These are phyloP conservation scores for Perca schrenkii DNA, from an alignment of 2,113 vertebrate genomes.

Conservation along the genomic window DNA sequence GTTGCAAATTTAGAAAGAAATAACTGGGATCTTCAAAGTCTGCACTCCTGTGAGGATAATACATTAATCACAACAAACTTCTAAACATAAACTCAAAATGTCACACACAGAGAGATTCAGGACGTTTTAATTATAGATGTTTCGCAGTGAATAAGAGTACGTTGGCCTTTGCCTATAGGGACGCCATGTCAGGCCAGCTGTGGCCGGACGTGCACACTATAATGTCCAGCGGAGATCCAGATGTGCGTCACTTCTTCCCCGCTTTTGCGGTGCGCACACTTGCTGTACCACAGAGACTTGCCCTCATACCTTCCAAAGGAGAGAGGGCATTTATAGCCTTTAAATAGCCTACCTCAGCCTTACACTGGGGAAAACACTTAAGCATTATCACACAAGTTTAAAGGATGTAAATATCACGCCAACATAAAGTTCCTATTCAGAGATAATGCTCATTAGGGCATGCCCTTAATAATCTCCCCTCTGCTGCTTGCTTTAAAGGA, in stretches of 20 bases:
- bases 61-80: neutral
- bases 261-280: constrained; percentile 63
- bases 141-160: constrained; percentile 13
- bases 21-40: neutral
- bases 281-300: constrained; percentile 61
- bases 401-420: constrained; percentile 29
- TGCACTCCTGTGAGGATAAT: neutral
- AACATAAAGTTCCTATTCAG: constrained; percentile 5
- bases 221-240: constrained; percentile 77
- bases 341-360: constrained; percentile 50
- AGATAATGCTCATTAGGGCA: neutral
- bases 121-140: constrained; percentile 29
- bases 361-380: constrained; percentile 22
- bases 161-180: constrained; percentile 42
- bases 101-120: neutral
- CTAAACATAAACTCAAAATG: constrained; percentile 2
- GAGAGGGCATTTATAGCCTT: constrained; percentile 47
- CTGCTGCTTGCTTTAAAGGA: constrained; percentile 20
- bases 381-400: neutral
- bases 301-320: constrained; percentile 33
- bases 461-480: constrained; percentile 14
- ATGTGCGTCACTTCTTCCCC: constrained; percentile 82
- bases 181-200: constrained; percentile 78
- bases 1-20: neutral
- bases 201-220: constrained; percentile 60